phyloP scores from a whole-genome alignment of 2,797 vertebrate species.

The Molossus molossus region DNA sequence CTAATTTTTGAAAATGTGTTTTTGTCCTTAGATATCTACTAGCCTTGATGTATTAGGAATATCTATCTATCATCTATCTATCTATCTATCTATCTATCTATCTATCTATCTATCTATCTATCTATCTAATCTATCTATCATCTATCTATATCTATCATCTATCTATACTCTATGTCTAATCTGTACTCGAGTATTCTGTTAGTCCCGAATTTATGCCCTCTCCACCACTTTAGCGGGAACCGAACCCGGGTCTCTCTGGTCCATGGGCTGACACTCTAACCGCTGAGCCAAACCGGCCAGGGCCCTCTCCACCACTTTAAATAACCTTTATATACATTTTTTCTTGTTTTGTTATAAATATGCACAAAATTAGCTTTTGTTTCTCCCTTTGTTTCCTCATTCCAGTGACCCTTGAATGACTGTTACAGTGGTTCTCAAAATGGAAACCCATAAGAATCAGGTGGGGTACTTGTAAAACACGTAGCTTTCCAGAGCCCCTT shows the following conservation, averaged over 20 bases:
- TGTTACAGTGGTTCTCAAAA: background rate
- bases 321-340: slow-evolving; percentile 12
- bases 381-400: background rate
- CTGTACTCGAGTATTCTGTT: background rate
- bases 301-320: background rate
- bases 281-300: too few species aligned
- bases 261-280: too few species aligned
- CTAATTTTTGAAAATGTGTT: background rate
- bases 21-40: slow-evolving; percentile 17
- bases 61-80: background rate
- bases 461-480: background rate
- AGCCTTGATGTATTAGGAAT: background rate
- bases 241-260: too few species aligned
- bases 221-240: background rate
- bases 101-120: background rate
- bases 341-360: background rate
- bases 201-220: background rate
- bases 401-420: background rate
- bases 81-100: background rate
- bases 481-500: background rate
- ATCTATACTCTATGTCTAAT: background rate
- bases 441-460: background rate
- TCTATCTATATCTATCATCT: background rate
- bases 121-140: background rate
- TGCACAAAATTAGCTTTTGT: slow-evolving; percentile 42